Conservation (phyloP, 2,888 invertebrate species). For the Hypolimnas misippus region DNA sequence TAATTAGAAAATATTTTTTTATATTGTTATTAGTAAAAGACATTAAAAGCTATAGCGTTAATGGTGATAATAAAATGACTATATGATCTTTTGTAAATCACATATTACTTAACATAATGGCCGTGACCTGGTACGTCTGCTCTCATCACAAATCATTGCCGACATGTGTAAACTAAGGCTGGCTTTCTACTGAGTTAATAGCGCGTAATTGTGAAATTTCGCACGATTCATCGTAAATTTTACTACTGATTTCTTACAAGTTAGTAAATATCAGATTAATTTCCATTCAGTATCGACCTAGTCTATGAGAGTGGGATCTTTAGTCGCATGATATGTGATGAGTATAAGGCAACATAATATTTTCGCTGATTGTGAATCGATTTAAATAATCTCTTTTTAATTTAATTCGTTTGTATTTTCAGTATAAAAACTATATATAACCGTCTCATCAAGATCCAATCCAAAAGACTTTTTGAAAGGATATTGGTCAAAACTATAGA, state of each 20-base stretch:
- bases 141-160: slow-evolving; percentile 32
- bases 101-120: slow-evolving; percentile 33
- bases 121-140: slow-evolving; percentile 40
- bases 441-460: no score
- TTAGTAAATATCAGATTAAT: neutral
- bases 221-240: neutral
- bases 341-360: no score
- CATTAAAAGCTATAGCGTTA: slow-evolving; percentile 1
- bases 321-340: no score
- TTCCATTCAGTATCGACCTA: neutral
- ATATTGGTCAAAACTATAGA: no score
- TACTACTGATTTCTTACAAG: neutral
- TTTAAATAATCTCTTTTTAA: no score
- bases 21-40: no score
- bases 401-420: no score
- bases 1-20: no score
- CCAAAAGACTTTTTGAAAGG: no score
- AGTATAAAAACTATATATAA: no score
- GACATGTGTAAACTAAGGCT: slow-evolving; percentile 18
- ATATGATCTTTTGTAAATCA: slow-evolving; percentile 13
- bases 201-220: neutral
- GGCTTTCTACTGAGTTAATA: slow-evolving; percentile 14
- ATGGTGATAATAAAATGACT: slow-evolving; percentile 10
- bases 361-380: no score
- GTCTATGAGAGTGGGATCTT: no score